phyloP scores from a whole-genome alignment of 2,113 vertebrate genomes.

The Nerophis lumbriciformis region DNA sequence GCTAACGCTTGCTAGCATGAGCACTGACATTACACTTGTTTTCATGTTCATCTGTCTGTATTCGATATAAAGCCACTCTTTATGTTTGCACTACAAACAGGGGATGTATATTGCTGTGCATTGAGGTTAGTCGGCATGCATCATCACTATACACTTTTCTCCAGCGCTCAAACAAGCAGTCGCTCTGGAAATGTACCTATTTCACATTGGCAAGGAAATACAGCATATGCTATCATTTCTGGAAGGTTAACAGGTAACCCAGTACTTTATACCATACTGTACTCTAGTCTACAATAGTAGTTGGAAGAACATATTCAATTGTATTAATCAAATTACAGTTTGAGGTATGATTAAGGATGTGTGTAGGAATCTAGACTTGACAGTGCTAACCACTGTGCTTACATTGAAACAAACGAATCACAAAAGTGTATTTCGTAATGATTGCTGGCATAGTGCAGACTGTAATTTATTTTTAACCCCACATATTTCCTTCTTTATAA shows the following conservation, averaged over 20 bases:
- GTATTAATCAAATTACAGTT: neutral
- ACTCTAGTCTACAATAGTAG: too few relatives aligned
- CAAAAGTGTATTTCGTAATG: neutral
- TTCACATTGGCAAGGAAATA: neutral
- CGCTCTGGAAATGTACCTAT: neutral
- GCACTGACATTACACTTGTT: neutral
- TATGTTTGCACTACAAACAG: neutral
- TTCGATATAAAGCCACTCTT: neutral
- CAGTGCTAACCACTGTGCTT: neutral
- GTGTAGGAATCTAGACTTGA: neutral
- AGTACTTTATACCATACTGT: too few relatives aligned
- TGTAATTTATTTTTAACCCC: neutral
- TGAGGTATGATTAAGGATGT: neutral
- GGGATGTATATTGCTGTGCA: neutral
- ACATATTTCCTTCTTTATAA: neutral
- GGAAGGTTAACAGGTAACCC: neutral
- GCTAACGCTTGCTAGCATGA: slow-evolving; percentile 37
- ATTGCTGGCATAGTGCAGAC: neutral
- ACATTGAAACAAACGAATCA: neutral
- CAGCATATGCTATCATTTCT: neutral
- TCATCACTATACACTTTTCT: neutral
- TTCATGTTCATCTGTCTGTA: neutral
- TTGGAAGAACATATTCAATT: neutral
- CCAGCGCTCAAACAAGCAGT: neutral
- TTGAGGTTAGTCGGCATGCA: neutral